phyloP scores from a whole-genome alignment of 2,888 invertebrate species.

The Lysandra bellargus region DNA sequence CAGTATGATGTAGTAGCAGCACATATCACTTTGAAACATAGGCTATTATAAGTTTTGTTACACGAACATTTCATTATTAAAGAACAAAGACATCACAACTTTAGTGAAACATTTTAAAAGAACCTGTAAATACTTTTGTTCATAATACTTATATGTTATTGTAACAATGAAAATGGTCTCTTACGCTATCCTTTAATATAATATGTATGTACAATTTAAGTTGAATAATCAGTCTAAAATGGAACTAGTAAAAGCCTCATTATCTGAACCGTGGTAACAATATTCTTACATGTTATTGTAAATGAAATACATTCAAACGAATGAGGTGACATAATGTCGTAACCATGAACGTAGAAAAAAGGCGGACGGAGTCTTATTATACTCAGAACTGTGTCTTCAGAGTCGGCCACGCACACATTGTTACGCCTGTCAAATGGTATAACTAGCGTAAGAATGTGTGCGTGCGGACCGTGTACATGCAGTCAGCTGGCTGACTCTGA shows the following conservation, averaged over 20 bases:
- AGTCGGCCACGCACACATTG: too few species aligned
- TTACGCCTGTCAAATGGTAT: too few species aligned
- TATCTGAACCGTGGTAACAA: conserved; percentile 62
- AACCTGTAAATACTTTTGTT: conserved; percentile 2
- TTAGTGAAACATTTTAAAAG: background rate
- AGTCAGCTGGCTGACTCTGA: too few species aligned
- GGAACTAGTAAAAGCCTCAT: conserved; percentile 61
- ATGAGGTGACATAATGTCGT: background rate
- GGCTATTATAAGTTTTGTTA: background rate
- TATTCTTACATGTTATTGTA: conserved; percentile 4
- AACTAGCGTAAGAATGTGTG: too few species aligned
- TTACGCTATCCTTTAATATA: conserved; percentile 15
- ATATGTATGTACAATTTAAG: conserved; percentile 25
- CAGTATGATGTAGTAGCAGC: background rate
- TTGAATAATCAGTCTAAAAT: conserved; percentile 39
- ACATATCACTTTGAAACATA: background rate
- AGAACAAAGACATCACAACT: background rate
- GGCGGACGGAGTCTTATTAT: too few species aligned
- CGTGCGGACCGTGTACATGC: too few species aligned
- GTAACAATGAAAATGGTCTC: conserved; percentile 21
- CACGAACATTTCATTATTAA: background rate
- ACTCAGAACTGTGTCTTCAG: too few species aligned
- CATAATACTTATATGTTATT: conserved; percentile 2
- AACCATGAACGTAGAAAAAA: background rate
- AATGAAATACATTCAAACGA: background rate